These are phyloP conservation scores for Drosophila pegasa DNA, from an alignment of 2,888 invertebrate species.

Conservation along the genomic window DNA sequence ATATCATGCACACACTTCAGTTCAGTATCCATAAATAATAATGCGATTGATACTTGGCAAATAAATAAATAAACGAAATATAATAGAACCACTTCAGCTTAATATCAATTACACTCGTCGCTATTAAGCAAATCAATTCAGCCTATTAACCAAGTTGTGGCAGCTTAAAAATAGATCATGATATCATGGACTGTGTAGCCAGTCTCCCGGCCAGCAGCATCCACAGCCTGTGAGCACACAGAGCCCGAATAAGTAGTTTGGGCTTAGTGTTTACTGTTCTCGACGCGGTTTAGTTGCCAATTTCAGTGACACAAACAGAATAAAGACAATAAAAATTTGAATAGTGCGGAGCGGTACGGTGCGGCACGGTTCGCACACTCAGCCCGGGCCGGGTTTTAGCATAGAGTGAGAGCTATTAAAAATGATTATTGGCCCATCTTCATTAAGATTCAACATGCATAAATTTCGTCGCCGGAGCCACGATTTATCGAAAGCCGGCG, in stretches of 20 bases:
- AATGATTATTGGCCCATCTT: conserved; percentile 73
- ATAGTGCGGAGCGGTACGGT: conserved; percentile 45
- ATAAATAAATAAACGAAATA: not conserved
- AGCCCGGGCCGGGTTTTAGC: conserved; percentile 45
- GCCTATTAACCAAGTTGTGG: conserved; percentile 33
- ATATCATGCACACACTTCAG: not conserved
- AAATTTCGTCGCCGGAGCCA: conserved; percentile 49
- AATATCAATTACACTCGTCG: conserved; percentile 44
- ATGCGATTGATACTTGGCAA: not conserved
- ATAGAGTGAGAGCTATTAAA: conserved; percentile 73
- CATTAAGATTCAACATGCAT: conserved; percentile 72
- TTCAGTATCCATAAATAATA: not conserved
- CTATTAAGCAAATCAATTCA: conserved; percentile 52
- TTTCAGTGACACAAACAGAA: conserved; percentile 70
- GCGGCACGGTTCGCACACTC: conserved; percentile 15
- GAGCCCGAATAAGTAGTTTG: conserved; percentile 61
- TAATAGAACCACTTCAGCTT: not conserved
- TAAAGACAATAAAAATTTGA: conserved; percentile 64
- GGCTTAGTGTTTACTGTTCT: conserved; percentile 51
- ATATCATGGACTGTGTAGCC: conserved; percentile 68
- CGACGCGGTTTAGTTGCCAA: conserved; percentile 68
- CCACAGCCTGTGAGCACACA: conserved; percentile 6
- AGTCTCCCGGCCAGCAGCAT: conserved; percentile 43
- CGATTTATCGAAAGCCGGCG: conserved; percentile 46
- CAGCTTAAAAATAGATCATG: conserved; percentile 68